Base-by-base conservation (phyloP, 2,888 invertebrate genomes). In the Galerucella pusilla region DNA sequence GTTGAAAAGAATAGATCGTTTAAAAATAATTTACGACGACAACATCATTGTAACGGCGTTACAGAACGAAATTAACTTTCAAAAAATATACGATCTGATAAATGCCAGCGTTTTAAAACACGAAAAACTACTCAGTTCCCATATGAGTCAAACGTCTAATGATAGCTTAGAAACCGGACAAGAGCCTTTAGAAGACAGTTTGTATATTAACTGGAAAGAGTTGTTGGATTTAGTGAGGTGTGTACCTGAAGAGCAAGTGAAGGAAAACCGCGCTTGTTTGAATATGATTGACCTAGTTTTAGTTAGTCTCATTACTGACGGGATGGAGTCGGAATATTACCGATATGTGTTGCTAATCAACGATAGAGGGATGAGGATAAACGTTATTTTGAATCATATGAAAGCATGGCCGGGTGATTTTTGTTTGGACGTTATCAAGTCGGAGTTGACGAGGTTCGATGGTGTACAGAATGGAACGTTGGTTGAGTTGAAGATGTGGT, bases 41-140 rank as follows among this genome's bases (percentile, higher is more conserved):
- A 89, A 90, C 81, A 90, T 90, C 69, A 86, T 93, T 1, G 89
- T 92, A 0, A 91, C 91, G 2, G 88, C 93, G 10, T 89, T 92
- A 75, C 90, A 85, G 65, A 81, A 91, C 46, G 89, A 88, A n/a
- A 86, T 91, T 7, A 88, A 90, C 76, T 84, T 88, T 25, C 88
- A 90, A 68, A 89, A 90, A 77, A 87, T 91, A 64, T 81, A 88
- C 20, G 88, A 89, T 80, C 90, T 89, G 81, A 85, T 91, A 71
- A 88, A 89, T 68, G 76, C 80, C 14, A 77, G 81, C 65, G 82
- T 85, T 45, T 60, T 83, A 25, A 80, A 78, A 68, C 73, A 80
- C 2, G 83, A 85, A 14, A 71, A 78, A 14, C 25, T 75, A 9
- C 78, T 77, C 25, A 75, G 75, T 14, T 75, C 78, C 5, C 69